Conservation (phyloP, 2,888 invertebrate genomes). For the Sepioteuthis lessoniana region DNA sequence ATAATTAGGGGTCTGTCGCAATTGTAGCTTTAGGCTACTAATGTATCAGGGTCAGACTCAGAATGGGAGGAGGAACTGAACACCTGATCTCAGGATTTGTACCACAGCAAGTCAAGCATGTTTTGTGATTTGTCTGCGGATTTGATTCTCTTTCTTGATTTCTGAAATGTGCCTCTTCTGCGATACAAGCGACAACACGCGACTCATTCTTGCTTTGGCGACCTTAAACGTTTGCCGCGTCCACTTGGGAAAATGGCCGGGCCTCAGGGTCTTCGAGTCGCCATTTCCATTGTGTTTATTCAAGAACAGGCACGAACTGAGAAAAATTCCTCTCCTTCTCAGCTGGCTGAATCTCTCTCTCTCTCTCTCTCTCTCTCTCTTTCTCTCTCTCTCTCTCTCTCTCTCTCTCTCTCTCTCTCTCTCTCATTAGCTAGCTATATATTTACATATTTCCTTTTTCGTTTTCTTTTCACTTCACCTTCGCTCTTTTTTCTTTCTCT, state of each 20-base stretch:
- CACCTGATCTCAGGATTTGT: not conserved
- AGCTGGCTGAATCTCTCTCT: no score
- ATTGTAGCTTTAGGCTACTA: not conserved
- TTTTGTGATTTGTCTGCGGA: slow-evolving; percentile 1
- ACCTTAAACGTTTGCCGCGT: not conserved
- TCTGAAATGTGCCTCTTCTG: slow-evolving; percentile 43
- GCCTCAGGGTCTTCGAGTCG: not conserved
- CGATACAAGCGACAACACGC: slow-evolving; percentile 17
- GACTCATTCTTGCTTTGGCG: not conserved
- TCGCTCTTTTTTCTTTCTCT: no score
- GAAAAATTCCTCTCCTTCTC: no score
- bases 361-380: not conserved
- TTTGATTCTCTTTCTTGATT: not conserved
- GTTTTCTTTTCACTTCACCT: no score
- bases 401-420: not conserved
- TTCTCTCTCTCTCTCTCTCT: not conserved
- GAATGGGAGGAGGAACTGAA: not conserved
- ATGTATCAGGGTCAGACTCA: not conserved
- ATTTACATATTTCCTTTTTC: not conserved
- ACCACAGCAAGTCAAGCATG: not conserved
- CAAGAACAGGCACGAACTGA: slow-evolving; percentile 36
- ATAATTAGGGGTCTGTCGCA: slow-evolving; percentile 16
- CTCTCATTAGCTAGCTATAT: not conserved
- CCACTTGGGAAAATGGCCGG: not conserved
- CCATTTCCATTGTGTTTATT: slow-evolving; percentile 36